Conservation (phyloP, 2,797 vertebrate species). For the Gallirallus australis region DNA sequence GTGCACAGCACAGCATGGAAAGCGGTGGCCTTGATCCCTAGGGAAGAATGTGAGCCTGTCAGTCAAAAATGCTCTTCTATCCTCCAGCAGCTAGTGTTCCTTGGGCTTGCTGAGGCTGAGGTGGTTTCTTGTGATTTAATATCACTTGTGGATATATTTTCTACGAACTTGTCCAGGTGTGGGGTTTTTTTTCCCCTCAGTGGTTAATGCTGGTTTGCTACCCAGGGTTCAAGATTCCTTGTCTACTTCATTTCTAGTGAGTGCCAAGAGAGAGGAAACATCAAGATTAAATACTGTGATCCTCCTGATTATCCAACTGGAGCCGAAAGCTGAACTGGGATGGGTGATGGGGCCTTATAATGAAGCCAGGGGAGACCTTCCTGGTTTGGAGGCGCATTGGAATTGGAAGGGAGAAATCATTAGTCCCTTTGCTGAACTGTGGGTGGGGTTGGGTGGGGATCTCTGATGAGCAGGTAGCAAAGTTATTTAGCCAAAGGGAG, state of each 20-base stretch:
- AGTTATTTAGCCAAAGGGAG: background rate
- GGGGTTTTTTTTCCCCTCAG: background rate
- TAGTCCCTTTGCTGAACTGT: background rate
- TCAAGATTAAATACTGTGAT: background rate
- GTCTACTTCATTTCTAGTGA: background rate
- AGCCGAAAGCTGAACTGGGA: background rate
- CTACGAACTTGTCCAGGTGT: background rate
- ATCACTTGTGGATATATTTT: background rate
- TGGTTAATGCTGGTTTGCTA: background rate
- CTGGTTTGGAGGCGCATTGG: background rate
- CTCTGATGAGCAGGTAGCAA: fast-evolving
- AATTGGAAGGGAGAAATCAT: background rate
- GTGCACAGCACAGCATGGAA: background rate
- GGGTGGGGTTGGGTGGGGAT: background rate
- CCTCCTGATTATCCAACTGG: background rate
- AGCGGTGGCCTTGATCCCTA: background rate
- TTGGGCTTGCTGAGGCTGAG: background rate
- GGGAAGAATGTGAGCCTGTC: background rate
- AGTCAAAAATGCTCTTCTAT: background rate
- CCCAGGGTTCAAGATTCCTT: background rate
- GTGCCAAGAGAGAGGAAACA: background rate
- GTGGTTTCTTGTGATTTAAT: background rate
- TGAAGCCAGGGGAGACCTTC: background rate
- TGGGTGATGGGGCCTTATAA: background rate
- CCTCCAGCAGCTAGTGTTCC: background rate